Base-by-base conservation (phyloP, 2,797 vertebrate species). In the Cynopterus sphinx region DNA sequence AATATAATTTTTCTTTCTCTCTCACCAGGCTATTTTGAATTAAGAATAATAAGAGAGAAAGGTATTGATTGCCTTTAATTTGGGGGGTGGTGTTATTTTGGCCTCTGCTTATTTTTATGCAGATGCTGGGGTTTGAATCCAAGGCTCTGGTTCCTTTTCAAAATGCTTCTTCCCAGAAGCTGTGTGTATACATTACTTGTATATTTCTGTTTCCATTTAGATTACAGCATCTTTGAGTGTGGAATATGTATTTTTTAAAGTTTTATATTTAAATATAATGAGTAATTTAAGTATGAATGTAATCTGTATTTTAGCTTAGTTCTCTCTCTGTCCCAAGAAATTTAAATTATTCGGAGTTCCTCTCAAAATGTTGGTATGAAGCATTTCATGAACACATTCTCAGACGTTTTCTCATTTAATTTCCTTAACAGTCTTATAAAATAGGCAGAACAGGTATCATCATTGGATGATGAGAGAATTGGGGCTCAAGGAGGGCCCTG, bases 11-110 rank as follows among this genome's bases (percentile, higher is more conserved):
- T 98, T 92, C 96, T 97, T 77, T 85, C 84, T 79, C 0, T 96
- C 83, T 97, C 83, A 78, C 85, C 86, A 86, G 89, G 73, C 94
- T 91, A 41, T 90, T 95, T 98, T 97, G 97, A 97, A 97, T 97
- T 96, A 93, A 93, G 84, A 92, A 82, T 87, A 71, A 79, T 90
- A 94, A 96, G 33, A 8, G 28, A 31, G 53, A 74, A 97, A 92
- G 86, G 67, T 1, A 7, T 90, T 95, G 95, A 88, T 87, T 86
- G n/a, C 85, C 75, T 77, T 73, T 71, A 73, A 46, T 59, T 91
- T 43, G 59, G 87, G 4, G 36, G 90, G 0, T 53, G 19, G 21
- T 73, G 6, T n/a, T 73, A 43, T 95, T 97, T 87, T 95, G 95
- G 74, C 93, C 85, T 94, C 73, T 96, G 49, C 39, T 70, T 82